Evolutionary conservation across 2,797 vertebrate species (phyloP).

Genomic region (Enteromius radiatus): DNA sequence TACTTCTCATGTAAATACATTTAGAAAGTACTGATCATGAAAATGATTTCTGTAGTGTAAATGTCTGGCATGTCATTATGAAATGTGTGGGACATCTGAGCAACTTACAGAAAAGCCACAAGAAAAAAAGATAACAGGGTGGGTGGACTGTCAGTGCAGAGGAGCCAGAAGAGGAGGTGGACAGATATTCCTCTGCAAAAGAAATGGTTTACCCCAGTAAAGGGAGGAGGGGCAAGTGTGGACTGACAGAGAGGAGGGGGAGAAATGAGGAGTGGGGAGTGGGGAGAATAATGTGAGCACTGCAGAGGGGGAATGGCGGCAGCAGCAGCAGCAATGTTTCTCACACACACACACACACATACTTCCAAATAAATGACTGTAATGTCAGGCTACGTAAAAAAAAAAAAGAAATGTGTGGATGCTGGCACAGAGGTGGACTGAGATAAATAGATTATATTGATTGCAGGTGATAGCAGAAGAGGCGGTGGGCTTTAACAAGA

Average conservation of each 20-base stretch:
- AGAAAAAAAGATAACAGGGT: background rate
- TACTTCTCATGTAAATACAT: background rate
- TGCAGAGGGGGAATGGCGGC: conserved; percentile 30
- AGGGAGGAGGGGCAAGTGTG: conserved; percentile 10
- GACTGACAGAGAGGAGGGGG: conserved; percentile 12
- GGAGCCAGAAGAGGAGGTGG: conserved; percentile 10
- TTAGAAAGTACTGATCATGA: background rate
- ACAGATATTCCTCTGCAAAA: conserved; percentile 34
- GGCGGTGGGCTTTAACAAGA: conserved; percentile 49
- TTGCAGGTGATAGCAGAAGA: conserved; percentile 55
- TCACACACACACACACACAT: background rate
- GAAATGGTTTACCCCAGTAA: conserved; percentile 35
- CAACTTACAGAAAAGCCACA: conserved; percentile 3
- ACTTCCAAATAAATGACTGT: conserved; percentile 31
- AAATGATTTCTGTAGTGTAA: background rate
- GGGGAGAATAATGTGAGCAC: conserved; percentile 35
- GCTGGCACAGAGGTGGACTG: conserved; percentile 12
- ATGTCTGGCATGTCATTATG: conserved; percentile 15
- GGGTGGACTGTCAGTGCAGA: conserved; percentile 24
- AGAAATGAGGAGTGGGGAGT: conserved; percentile 31
- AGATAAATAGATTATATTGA: conserved; percentile 61
- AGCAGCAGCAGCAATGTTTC: background rate
- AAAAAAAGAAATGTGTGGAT: background rate
- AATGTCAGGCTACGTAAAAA: conserved; percentile 36
- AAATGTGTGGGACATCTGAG: conserved; percentile 30